phyloP scores from a whole-genome alignment of 2,113 vertebrate species.

The Raja brachyura region DNA sequence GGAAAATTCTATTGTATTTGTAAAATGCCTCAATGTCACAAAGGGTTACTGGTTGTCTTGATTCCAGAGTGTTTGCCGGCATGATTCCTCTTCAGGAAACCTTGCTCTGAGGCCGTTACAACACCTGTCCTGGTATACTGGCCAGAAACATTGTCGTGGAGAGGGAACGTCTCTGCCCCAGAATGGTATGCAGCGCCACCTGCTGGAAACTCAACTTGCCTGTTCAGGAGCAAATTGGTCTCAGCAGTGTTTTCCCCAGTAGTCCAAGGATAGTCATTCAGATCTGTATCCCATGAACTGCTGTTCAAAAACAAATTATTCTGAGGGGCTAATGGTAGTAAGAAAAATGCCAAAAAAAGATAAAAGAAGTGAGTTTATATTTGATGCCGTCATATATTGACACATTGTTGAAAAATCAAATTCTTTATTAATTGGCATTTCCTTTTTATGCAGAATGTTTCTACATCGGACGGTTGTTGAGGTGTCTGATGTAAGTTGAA shows the following conservation, averaged over 20 bases:
- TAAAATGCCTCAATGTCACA: background rate
- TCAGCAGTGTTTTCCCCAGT: background rate
- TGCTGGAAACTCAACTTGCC: background rate
- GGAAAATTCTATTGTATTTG: background rate
- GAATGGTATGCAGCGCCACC: background rate
- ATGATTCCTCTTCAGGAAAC: background rate
- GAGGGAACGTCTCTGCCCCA: background rate
- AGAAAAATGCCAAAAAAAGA: background rate
- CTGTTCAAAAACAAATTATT: background rate
- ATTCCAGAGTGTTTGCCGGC: background rate
- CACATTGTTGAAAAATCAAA: background rate
- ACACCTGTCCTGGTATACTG: too few relatives aligned
- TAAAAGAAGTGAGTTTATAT: background rate
- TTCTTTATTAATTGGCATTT: background rate
- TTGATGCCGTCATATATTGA: too few relatives aligned
- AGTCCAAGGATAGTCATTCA: background rate
- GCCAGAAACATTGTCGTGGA: background rate
- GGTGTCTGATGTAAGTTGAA: background rate
- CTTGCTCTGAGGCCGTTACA: background rate
- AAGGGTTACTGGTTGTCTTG: background rate
- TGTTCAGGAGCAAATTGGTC: background rate
- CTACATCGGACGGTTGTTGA: background rate
- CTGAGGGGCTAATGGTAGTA: too few relatives aligned
- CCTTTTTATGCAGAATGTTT: background rate
- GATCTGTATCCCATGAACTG: background rate